Evolutionary conservation across 1,140 invertebrate species (phyloP), one percentile per base, ranked within the genome.

Genomic region (Euschistus heros): DNA sequence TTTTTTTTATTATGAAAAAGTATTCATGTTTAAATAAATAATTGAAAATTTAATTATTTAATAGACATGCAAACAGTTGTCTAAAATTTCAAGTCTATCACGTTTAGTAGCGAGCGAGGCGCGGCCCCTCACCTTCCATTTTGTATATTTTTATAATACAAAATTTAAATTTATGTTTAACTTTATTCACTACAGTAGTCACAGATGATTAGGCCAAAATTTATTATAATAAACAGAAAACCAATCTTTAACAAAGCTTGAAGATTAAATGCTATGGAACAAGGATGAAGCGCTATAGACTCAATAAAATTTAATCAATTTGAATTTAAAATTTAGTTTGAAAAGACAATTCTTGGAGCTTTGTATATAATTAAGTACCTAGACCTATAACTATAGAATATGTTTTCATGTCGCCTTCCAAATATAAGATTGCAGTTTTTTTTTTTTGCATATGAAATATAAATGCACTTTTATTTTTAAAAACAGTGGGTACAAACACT

Each of bases 201-300:
- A 57, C 54, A 57, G 54, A 57, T 57, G 54, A 57, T 57, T 57
- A 57, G 54, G 54, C 54, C 54, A 57, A 57, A 57, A 57, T 57
- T 13, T 24, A 26, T 24, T 6, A 57, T 24, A 57, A 57, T 17
- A 57, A 57, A 57, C 54, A 24, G 54, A 26, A 57, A 57, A 57
- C 18, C 20, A 57, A 24, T 26, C 33, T 37, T 37, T 24, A 18
- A 13, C 47, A 50, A 50, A 50, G 47, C 47, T 50, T 24, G 54
- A 57, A 26, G 54, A 57, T 24, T 20, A 57, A 57, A 57, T 57
- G 24, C 54, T 57, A 57, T 57, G 54, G 54, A 57, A 57, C 20
- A 24, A 57, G 54, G 54, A 57, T 57, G 54, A 57, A 57, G 54
- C 54, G n/a, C 20, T 57, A 57, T 57, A 24, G 18, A 20, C 0